Conservation (phyloP, 2,888 invertebrate species). For the Erebia aethiops region DNA sequence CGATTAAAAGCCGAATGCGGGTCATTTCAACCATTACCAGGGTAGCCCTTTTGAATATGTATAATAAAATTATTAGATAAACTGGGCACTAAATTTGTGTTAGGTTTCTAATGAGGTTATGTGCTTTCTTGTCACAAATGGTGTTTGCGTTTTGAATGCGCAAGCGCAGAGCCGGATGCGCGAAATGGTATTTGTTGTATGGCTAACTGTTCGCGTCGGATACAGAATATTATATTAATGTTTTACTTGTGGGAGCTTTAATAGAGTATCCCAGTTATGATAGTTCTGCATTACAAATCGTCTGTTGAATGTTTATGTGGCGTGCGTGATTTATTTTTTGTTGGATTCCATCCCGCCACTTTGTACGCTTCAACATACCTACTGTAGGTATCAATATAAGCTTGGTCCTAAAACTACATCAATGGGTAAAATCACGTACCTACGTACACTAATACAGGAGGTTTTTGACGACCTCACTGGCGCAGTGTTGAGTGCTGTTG, state of each 20-base stretch:
- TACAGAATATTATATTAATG: slow-evolving; percentile 66
- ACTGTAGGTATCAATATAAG: too few relatives aligned
- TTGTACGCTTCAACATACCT: neutral
- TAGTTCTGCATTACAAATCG: slow-evolving; percentile 25
- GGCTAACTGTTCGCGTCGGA: slow-evolving; percentile 68
- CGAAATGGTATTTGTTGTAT: slow-evolving; percentile 76
- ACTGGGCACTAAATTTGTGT: slow-evolving; percentile 73
- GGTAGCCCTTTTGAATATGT: slow-evolving; percentile 82
- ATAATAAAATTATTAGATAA: slow-evolving; percentile 82
- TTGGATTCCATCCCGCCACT: slow-evolving; percentile 4
- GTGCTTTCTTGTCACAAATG: slow-evolving; percentile 82
- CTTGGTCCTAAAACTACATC: too few relatives aligned
- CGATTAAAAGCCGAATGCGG: slow-evolving; percentile 82
- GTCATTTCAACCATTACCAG: slow-evolving; percentile 79
- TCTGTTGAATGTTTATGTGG: slow-evolving; percentile 21
- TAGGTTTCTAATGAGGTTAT: slow-evolving; percentile 82
- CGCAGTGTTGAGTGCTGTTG: too few relatives aligned
- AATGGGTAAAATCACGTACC: too few relatives aligned
- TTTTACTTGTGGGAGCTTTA: slow-evolving; percentile 42
- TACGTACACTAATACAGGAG: too few relatives aligned
- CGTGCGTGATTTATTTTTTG: slow-evolving; percentile 34
- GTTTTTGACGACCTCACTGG: too few relatives aligned
- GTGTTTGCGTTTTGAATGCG: slow-evolving; percentile 73
- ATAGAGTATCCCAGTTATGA: slow-evolving; percentile 22
- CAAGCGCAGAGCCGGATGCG: slow-evolving; percentile 78